phyloP scores from a whole-genome alignment of 2,888 invertebrate species.

The Drosophila incognita region DNA sequence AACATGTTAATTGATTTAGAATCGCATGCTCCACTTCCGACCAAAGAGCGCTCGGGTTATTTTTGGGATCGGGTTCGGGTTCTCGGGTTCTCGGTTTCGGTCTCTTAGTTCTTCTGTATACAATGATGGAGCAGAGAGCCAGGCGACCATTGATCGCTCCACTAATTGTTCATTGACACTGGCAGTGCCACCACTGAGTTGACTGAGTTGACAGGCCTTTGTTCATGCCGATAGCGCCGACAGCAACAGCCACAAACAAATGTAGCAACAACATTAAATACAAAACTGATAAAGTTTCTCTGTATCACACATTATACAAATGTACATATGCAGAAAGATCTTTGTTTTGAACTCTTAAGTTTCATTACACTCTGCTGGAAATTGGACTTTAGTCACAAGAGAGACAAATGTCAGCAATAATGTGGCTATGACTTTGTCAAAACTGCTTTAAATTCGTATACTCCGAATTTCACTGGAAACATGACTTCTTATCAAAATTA shows the following conservation, averaged over 20 bases:
- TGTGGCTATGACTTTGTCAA: background rate
- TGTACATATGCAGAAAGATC: slow-evolving; percentile 8
- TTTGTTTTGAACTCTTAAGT: slow-evolving; percentile 17
- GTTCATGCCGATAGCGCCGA: slow-evolving; percentile 73
- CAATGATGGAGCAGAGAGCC: slow-evolving; percentile 1
- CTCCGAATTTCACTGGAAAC: background rate
- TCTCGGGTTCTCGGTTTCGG: slow-evolving; percentile 9
- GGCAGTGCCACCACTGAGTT: slow-evolving; percentile 37
- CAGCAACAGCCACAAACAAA: slow-evolving; percentile 26
- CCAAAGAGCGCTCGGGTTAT: slow-evolving; percentile 22
- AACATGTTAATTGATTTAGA: slow-evolving; percentile 75
- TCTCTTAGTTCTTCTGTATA: slow-evolving; percentile 6
- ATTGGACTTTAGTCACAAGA: slow-evolving; percentile 13
- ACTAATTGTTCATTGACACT: slow-evolving; percentile 77
- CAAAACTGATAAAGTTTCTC: slow-evolving; percentile 46
- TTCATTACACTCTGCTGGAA: background rate
- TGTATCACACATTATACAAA: slow-evolving; percentile 6
- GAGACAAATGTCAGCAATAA: background rate
- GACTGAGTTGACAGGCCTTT: slow-evolving; percentile 54
- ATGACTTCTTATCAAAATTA: background rate
- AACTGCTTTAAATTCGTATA: background rate
- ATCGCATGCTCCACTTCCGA: slow-evolving; percentile 74
- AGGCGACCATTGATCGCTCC: slow-evolving; percentile 72
- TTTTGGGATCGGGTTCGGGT: slow-evolving; percentile 9
- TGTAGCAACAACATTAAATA: slow-evolving; percentile 21